Percentiles rank a stretch among this genome's conserved stretches.
phyloP scores from a whole-genome alignment of 2,888 invertebrate species.

The Amaurobius ferox region DNA sequence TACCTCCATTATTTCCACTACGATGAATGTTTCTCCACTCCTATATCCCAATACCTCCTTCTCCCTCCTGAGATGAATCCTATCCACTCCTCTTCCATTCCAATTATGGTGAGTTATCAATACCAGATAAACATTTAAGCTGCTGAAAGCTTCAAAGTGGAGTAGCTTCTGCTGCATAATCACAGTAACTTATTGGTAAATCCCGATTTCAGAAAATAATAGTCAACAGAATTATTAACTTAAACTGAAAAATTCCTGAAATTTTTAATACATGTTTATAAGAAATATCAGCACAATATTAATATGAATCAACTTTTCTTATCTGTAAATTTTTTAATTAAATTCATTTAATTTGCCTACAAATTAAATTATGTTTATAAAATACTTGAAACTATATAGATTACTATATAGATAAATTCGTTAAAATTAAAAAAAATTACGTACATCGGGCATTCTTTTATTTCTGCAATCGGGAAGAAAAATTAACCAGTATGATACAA shows the following conservation, averaged over 20 bases:
- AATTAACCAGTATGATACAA: not conserved
- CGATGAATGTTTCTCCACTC: slow-evolving; percentile 49
- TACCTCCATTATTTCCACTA: slow-evolving; percentile 32
- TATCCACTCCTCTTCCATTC: slow-evolving; percentile 18
- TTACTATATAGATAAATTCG: no score
- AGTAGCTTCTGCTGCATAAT: slow-evolving; percentile 10
- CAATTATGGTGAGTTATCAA: slow-evolving; percentile 38
- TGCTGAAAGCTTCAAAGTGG: slow-evolving; percentile 15
- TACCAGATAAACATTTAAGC: not conserved
- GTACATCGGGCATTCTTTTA: no score
- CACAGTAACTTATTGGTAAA: not conserved
- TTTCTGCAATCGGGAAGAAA: not conserved
- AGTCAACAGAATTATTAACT: no score
- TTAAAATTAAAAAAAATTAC: no score
- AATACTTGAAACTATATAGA: no score
- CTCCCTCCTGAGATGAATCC: slow-evolving; percentile 50
- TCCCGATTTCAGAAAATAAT: slow-evolving; percentile 18
- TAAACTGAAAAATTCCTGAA: no score
- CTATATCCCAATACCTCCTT: slow-evolving; percentile 62
- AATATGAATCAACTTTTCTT: no score
- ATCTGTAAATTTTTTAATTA: no score
- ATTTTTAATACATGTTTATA: no score
- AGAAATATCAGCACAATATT: no score
- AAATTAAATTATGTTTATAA: no score
- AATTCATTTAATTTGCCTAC: no score